Base-by-base conservation (phyloP, 1,140 invertebrate genomes). In the Mya arenaria region DNA sequence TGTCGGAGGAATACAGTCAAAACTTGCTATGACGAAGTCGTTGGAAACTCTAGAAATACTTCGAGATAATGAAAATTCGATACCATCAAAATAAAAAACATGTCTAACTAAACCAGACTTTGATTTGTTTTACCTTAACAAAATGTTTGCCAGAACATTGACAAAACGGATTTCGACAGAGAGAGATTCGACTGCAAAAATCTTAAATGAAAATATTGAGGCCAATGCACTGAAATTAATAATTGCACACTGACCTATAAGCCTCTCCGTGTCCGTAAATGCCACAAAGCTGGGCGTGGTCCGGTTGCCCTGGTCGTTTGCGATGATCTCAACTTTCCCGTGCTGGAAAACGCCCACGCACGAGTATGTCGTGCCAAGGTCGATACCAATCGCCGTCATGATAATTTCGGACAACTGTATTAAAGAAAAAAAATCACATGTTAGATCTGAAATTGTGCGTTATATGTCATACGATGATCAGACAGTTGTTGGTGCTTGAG, bases 281-380 rank as follows among this genome's bases (percentile, higher is more conserved):
- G 97, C 97, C 15, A 98, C 97, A 90, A 97, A 98, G 62, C 96
- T 92, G 69, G 86, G 97, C 97, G 90, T 95, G 89, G 96, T 98
- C 74, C 97, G 94, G 91, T 98, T 97, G 56, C 97, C 97, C 91
- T 98, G 97, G 87, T 98, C 96, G 87, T 98, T 98, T 60, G 97
- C 96, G 66, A 98, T 98, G 86, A 98, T 98, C 90, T 98, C 97
- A 8, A 98, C 97, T 90, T 97, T 96, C 37, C 96, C 96, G 89
- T 97, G 93, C 87, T 94, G 93, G 89, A 93, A 94, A 4, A 94
- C 93, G 60, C 93, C 93, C 52, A 94, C 93, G 86, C 92, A 92
- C 19, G 93, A 94, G 84, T 94, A 94, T 15, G 94, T 94, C 23
- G 94, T 94, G 28, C 94, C 94, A 58, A 94, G 83, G 87, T 94